Percentiles rank a stretch among this genome's conserved stretches.
phyloP scores from a whole-genome alignment of 2,797 vertebrate species.

The Brotula barbata region DNA sequence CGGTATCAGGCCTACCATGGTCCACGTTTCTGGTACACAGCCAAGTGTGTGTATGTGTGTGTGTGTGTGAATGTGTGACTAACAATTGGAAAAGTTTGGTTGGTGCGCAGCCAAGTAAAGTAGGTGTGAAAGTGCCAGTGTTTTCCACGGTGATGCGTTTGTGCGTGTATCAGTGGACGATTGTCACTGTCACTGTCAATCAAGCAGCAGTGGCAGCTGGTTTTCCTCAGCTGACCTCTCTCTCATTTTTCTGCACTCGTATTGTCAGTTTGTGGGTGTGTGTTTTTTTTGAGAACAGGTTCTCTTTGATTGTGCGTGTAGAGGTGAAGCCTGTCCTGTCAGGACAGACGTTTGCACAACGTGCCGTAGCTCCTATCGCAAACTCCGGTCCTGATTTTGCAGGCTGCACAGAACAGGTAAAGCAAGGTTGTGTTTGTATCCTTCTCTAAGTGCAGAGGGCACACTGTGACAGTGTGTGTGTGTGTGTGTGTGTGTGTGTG shows the following conservation, averaged over 20 bases:
- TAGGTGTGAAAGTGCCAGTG: no score
- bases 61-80: constrained; percentile 24
- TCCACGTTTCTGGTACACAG: no score
- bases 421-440: constrained; percentile 8
- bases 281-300: constrained; percentile 34
- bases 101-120: no score
- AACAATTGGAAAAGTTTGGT: no score
- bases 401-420: constrained; percentile 9
- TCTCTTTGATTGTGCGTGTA: constrained; percentile 31
- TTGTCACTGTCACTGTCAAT: constrained; percentile 11
- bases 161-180: no score
- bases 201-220: constrained; percentile 28
- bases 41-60: constrained; percentile 39
- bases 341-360: constrained; percentile 8
- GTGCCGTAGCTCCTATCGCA: constrained; percentile 8
- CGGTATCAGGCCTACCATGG: no score
- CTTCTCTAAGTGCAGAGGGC: neutral
- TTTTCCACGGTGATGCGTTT: no score
- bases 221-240: constrained; percentile 26
- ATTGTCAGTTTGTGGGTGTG: no score
- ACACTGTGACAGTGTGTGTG: neutral
- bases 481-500: neutral
- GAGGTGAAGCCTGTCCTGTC: constrained; percentile 16
- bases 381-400: neutral
- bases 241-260: no score